Percentiles rank a stretch among this genome's conserved stretches.
These are phyloP conservation scores for Denticeps clupeoides DNA, from an alignment of 2,797 vertebrate genomes.

Conservation along the genomic window DNA sequence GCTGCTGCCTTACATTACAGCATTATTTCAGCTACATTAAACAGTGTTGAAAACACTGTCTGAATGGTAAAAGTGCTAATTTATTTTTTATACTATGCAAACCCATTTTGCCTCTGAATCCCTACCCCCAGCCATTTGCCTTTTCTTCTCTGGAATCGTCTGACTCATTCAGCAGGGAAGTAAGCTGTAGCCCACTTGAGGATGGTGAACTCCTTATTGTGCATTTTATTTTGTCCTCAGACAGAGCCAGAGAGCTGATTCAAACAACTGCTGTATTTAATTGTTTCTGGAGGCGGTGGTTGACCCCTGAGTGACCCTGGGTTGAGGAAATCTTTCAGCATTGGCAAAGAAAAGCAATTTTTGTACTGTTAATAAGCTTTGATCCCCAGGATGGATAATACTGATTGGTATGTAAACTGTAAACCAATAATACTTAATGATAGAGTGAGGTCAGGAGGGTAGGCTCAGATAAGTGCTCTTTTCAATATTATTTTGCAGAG, in stretches of 20 bases:
- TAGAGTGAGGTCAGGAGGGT: too few relatives aligned
- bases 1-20: too few relatives aligned
- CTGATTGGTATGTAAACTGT: slow-evolving; percentile 26
- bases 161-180: slow-evolving; percentile 1
- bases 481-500: too few relatives aligned
- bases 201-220: slow-evolving; percentile 26
- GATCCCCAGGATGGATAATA: slow-evolving; percentile 15
- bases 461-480: too few relatives aligned
- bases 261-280: slow-evolving; percentile 30
- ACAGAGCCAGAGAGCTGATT: too few relatives aligned
- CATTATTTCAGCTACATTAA: too few relatives aligned
- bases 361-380: slow-evolving; percentile 14
- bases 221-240: slow-evolving; percentile 26
- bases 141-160: too few relatives aligned
- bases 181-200: slow-evolving; percentile 26
- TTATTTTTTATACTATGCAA: too few relatives aligned
- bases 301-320: slow-evolving; percentile 21
- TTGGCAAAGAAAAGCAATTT: slow-evolving; percentile 11
- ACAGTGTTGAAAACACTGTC: too few relatives aligned
- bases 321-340: not conserved
- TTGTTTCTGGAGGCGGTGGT: slow-evolving; percentile 28
- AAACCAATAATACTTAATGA: slow-evolving; percentile 23
- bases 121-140: too few relatives aligned
- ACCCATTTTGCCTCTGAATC: too few relatives aligned
- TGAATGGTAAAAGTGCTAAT: too few relatives aligned